Conservation (phyloP, 2,113 vertebrate genomes). For the Chitala chitala region DNA sequence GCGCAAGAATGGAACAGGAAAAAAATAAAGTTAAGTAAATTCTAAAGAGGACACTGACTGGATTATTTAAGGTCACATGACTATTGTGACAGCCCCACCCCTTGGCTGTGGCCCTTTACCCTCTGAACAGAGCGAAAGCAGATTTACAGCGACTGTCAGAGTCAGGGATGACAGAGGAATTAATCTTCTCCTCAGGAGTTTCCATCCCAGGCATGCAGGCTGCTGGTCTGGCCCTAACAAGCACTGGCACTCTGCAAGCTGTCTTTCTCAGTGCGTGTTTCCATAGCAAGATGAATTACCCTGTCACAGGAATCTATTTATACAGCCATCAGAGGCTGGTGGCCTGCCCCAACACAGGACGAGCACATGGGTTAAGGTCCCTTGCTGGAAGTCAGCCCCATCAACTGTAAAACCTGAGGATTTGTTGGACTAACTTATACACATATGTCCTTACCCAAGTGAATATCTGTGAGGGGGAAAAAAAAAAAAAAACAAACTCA, state of each 20-base stretch:
- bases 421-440: constrained; percentile 24
- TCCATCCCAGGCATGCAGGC: constrained; percentile 86
- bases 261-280: constrained; percentile 88
- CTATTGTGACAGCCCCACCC: constrained; percentile 49
- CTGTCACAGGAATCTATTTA: constrained; percentile 91
- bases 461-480: no score
- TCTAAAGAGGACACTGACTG: constrained; percentile 36
- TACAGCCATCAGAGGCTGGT: constrained; percentile 79
- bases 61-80: constrained; percentile 52
- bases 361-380: constrained; percentile 83
- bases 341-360: constrained; percentile 73
- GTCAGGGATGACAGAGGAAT: constrained; percentile 88
- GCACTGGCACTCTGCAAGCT: constrained; percentile 78
- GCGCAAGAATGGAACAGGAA: no score
- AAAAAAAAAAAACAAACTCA: no score
- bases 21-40: no score
- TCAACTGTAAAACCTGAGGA: constrained; percentile 30
- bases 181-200: constrained; percentile 94
- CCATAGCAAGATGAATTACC: constrained; percentile 92
- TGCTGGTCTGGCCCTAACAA: constrained; percentile 91
- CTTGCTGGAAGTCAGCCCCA: constrained; percentile 76
- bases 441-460: no score
- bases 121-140: constrained; percentile 71
- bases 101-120: constrained; percentile 36
- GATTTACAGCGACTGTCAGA: constrained; percentile 94